phyloP scores from a whole-genome alignment of 2,888 invertebrate species.

The Brachyopa scutellaris region DNA sequence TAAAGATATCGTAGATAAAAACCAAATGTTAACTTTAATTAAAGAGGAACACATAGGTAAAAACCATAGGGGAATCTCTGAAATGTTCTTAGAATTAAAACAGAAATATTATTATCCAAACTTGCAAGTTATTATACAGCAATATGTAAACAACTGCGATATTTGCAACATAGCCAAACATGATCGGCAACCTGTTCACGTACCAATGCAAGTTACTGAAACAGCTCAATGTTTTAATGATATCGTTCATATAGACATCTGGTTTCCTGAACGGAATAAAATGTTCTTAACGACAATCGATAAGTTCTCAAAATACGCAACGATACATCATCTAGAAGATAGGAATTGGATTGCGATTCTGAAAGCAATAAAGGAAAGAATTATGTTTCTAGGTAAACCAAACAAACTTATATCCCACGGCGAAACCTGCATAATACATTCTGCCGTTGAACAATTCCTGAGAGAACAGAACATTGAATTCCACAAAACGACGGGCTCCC shows the following conservation, averaged over 20 bases:
- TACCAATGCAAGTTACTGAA: constrained; percentile 7
- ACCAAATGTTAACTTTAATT: no score
- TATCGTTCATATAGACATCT: constrained; percentile 34
- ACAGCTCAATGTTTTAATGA: no score
- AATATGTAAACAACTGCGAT: constrained; percentile 19
- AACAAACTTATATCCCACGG: background rate
- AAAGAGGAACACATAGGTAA: background rate
- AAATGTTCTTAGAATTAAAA: no score
- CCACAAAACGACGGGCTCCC: no score
- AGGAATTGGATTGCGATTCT: background rate
- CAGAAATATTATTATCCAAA: no score
- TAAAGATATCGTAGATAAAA: background rate
- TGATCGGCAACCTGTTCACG: constrained; percentile 12
- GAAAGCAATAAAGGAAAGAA: background rate
- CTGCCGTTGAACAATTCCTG: no score
- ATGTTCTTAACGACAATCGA: constrained; percentile 26
- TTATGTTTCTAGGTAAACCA: background rate
- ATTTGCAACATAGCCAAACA: constrained; percentile 15
- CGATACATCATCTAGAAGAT: background rate
- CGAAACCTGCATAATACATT: no score
- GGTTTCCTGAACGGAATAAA: no score
- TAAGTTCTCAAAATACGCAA: constrained; percentile 17
- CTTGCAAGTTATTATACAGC: no score
- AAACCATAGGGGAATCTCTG: background rate
- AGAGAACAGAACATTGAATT: no score